Evolutionary conservation across 2,797 vertebrate species (phyloP).

Genomic region (Hydrocynus forskahlii): DNA sequence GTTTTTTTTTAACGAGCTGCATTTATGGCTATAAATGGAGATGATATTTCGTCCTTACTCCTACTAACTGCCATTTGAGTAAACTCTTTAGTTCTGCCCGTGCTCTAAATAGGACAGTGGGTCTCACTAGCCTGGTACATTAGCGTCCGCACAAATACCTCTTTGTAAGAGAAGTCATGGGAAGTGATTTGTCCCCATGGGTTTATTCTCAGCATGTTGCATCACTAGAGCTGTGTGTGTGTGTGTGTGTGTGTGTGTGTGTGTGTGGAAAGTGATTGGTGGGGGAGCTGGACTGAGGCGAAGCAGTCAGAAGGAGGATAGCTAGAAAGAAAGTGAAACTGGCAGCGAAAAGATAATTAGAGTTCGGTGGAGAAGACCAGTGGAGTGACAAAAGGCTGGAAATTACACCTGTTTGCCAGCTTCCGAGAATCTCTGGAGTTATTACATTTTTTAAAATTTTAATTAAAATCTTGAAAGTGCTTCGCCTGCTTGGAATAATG

Average conservation of each 20-base stretch:
- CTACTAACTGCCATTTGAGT: constrained; percentile 61
- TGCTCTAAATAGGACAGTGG: constrained; percentile 63
- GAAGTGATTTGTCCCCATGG: constrained; percentile 65
- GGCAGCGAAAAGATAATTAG: constrained; percentile 55
- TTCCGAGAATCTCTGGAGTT: constrained; percentile 66
- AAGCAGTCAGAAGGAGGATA: constrained; percentile 60
- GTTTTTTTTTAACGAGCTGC: background rate
- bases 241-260: constrained; percentile 65
- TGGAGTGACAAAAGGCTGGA: constrained; percentile 59
- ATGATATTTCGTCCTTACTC: constrained; percentile 7
- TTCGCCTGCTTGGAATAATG: constrained; percentile 68
- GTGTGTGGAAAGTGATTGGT: constrained; percentile 65
- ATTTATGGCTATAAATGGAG: background rate
- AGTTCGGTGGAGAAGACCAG: constrained; percentile 65
- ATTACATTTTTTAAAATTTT: constrained; percentile 74
- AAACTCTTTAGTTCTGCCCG: constrained; percentile 59
- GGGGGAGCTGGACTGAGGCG: constrained; percentile 44
- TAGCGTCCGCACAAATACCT: constrained; percentile 66
- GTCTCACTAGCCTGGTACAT: constrained; percentile 62
- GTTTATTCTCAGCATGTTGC: constrained; percentile 67
- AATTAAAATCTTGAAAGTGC: constrained; percentile 73
- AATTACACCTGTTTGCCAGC: constrained; percentile 64
- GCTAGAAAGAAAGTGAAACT: constrained; percentile 39
- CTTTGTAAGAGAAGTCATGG: constrained; percentile 73
- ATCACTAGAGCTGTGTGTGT: constrained; percentile 68